These are phyloP conservation scores for Shinisaurus crocodilurus DNA, from an alignment of 2,113 vertebrate species.

Conservation along the genomic window DNA sequence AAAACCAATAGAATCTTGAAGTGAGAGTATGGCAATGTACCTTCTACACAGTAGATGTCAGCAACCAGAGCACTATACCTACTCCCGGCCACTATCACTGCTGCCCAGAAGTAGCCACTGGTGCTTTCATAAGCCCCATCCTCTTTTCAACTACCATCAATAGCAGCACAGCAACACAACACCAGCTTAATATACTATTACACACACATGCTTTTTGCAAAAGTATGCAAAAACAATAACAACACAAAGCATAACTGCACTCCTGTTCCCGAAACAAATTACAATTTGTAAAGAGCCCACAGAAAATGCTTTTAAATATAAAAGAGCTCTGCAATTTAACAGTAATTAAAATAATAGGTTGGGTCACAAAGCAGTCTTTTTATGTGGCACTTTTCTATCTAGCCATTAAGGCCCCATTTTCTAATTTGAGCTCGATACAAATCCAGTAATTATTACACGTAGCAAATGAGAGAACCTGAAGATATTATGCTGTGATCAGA, in stretches of 20 bases:
- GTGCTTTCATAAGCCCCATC: neutral
- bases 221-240: neutral
- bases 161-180: neutral
- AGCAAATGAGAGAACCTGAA: conserved; percentile 6
- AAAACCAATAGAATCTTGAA: neutral
- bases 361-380: conserved; percentile 7
- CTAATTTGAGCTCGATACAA: conserved; percentile 15
- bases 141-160: neutral
- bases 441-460: conserved; percentile 8
- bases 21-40: too few relatives aligned
- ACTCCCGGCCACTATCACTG: neutral
- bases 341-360: conserved; percentile 7
- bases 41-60: neutral
- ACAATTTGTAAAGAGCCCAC: neutral
- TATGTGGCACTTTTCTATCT: neutral
- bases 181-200: neutral
- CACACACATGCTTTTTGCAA: neutral
- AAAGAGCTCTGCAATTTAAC: neutral
- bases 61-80: neutral
- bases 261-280: neutral
- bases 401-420: conserved; percentile 1
- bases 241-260: neutral
- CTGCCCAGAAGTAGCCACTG: neutral
- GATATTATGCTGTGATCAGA: neutral
- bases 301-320: conserved; percentile 6